phyloP scores from a whole-genome alignment of 2,797 vertebrate species.

The Antennarius maculatus region DNA sequence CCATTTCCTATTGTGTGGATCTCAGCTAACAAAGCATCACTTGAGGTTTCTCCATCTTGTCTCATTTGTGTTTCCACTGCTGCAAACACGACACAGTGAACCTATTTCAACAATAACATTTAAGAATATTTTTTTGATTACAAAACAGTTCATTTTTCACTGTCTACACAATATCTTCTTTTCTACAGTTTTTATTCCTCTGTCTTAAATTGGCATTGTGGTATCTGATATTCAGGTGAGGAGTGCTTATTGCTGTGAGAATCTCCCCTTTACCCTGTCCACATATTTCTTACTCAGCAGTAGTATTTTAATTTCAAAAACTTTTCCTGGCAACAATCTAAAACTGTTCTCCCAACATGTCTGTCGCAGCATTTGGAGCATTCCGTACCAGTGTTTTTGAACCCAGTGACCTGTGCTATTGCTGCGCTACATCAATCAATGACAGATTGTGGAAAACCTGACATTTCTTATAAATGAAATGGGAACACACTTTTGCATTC shows the following conservation, averaged over 20 bases:
- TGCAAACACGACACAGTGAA: no score
- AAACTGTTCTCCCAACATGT: no score
- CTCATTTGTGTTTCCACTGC: background rate
- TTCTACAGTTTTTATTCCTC: background rate
- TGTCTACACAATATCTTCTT: no score
- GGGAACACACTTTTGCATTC: conserved; percentile 4
- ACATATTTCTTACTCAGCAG: background rate
- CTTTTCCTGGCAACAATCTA: no score
- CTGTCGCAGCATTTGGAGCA: background rate
- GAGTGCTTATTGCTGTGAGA: background rate
- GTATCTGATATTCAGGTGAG: background rate
- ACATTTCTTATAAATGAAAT: conserved; percentile 19
- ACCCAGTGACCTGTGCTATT: background rate
- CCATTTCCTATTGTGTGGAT: no score
- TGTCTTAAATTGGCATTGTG: background rate
- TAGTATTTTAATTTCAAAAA: background rate
- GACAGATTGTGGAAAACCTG: conserved; percentile 4
- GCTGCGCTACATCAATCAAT: conserved; percentile 33
- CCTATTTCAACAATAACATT: background rate
- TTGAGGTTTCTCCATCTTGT: no score
- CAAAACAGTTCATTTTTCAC: background rate
- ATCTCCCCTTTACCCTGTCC: background rate
- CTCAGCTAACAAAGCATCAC: no score
- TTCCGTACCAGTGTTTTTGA: conserved; percentile 3
- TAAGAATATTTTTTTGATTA: background rate